These are phyloP conservation scores for Onychomys leucogaster DNA, from an alignment of 2,797 vertebrate genomes.

Conservation along the genomic window DNA sequence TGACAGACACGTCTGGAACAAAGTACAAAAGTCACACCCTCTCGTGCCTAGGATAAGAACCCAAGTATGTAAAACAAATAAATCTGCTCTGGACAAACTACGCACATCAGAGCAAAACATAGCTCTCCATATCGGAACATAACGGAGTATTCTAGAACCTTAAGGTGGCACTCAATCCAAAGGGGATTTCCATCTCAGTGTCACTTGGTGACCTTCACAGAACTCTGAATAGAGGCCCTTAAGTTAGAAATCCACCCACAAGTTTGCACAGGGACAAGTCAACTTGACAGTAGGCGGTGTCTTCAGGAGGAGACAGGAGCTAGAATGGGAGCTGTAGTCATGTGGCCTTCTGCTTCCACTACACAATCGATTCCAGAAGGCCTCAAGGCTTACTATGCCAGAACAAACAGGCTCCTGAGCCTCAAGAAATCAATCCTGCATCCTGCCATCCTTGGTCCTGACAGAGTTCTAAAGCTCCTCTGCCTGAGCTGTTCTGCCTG, in stretches of 20 bases:
- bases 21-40: background rate
- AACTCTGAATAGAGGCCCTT: background rate
- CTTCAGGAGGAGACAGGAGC: background rate
- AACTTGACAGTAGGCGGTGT: background rate
- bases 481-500: conserved; percentile 71
- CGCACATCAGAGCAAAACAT: background rate
- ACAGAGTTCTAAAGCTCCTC: conserved; percentile 78
- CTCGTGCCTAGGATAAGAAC: background rate
- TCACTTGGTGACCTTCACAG: background rate
- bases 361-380: background rate
- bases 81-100: background rate
- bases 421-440: conserved; percentile 86
- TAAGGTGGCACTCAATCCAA: rapidly evolving
- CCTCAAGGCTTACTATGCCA: background rate
- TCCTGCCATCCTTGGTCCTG: conserved; percentile 67
- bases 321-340: background rate
- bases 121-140: background rate
- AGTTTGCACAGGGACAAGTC: background rate
- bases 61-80: conserved; percentile 12
- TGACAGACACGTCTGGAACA: rapidly evolving
- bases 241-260: background rate
- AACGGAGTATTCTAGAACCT: background rate
- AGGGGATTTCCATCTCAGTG: background rate
- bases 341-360: background rate
- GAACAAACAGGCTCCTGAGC: conserved; percentile 78